A percentile compares a stretch with the other conserved stretches of the same genome.
These are phyloP conservation scores for Donacobius atricapilla DNA, from an alignment of 2,113 vertebrate species.

Conservation along the genomic window DNA sequence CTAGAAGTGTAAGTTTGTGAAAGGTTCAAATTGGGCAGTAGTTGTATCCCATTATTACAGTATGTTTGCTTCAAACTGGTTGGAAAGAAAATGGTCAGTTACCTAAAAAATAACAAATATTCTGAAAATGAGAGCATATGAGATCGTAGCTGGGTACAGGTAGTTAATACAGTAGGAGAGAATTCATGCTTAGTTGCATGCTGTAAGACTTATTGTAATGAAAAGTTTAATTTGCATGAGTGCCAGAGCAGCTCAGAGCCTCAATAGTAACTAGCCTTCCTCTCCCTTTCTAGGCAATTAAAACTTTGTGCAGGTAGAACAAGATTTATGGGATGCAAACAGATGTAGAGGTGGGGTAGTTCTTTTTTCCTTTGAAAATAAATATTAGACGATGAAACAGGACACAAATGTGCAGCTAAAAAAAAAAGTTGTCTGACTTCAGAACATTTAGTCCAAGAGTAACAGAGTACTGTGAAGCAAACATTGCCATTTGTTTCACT, in stretches of 20 bases:
- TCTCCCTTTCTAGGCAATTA: conserved; percentile 54
- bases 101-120: background rate
- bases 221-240: conserved; percentile 2
- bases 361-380: conserved; percentile 49
- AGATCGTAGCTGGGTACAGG: background rate
- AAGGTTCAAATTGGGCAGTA: background rate
- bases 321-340: conserved; percentile 46
- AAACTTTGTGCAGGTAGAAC: conserved; percentile 55
- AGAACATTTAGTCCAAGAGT: background rate
- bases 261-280: conserved; percentile 45
- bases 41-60: background rate
- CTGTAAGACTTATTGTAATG: background rate
- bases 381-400: background rate
- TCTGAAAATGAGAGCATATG: background rate
- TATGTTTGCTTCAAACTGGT: background rate
- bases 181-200: conserved; percentile 21
- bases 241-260: conserved; percentile 31
- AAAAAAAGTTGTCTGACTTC: background rate
- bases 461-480: background rate
- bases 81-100: background rate
- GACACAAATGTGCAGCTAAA: background rate
- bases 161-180: background rate
- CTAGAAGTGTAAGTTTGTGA: background rate
- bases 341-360: conserved; percentile 52
- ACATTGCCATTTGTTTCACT: background rate